Percentiles rank a stretch among this genome's conserved stretches.
These are phyloP conservation scores for Caligus rogercresseyi DNA, from an alignment of 1,140 invertebrate species.

Conservation along the genomic window DNA sequence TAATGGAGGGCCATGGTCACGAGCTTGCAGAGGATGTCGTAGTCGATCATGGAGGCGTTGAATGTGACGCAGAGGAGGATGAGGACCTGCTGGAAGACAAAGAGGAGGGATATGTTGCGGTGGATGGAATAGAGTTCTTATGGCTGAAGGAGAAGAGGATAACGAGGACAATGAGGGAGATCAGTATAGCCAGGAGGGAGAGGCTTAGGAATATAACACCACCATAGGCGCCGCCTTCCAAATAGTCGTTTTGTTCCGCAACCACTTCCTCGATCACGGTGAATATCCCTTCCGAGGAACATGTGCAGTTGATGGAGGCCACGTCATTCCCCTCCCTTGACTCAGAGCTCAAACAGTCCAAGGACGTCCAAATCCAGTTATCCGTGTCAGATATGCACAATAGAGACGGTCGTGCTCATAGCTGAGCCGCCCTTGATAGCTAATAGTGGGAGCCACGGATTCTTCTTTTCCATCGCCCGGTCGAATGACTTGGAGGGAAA, in stretches of 20 bases:
- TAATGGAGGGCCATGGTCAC: conserved; percentile 81
- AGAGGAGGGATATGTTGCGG: conserved; percentile 17
- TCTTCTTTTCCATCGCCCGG: not conserved
- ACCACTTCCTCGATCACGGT: not conserved
- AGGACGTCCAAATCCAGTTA: not conserved
- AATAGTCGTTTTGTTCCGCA: not conserved
- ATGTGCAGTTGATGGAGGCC: not conserved
- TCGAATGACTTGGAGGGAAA: not conserved
- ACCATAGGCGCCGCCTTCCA: not conserved
- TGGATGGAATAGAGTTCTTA: conserved; percentile 12
- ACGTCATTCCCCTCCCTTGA: not conserved
- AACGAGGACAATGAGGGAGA: not conserved
- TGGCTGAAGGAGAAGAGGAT: not conserved
- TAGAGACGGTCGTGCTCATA: not conserved
- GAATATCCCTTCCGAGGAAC: conserved; percentile 1
- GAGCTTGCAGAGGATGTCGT: conserved; percentile 46
- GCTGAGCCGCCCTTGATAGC: not conserved
- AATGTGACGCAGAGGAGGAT: not conserved
- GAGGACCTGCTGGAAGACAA: conserved; percentile 39
- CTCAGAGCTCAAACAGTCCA: not conserved
- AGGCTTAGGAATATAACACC: not conserved
- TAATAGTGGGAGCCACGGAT: not conserved
- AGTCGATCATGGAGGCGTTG: not conserved
- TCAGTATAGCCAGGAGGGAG: not conserved
- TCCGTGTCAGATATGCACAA: not conserved